phyloP scores from a whole-genome alignment of 2,797 vertebrate genomes.

The Octomys mimax region DNA sequence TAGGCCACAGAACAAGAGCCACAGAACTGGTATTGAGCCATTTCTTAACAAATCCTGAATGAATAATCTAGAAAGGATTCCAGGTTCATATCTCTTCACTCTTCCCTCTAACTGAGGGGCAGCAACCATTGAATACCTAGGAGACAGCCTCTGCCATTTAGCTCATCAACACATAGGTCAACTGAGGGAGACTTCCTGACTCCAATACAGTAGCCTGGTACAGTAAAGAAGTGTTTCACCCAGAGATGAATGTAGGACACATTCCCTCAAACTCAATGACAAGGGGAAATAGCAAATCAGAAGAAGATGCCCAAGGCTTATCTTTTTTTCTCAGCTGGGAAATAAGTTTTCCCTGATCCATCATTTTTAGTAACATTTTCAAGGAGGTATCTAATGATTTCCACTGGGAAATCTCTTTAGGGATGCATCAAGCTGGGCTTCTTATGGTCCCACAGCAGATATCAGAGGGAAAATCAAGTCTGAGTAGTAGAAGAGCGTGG shows the following conservation, averaged over 20 bases:
- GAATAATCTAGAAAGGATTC: background rate
- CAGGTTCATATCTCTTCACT: background rate
- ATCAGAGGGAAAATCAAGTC: background rate
- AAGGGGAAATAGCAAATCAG: background rate
- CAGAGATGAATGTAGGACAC: background rate
- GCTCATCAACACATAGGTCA: background rate
- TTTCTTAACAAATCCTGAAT: background rate
- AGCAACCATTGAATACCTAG: background rate
- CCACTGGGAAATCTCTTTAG: background rate
- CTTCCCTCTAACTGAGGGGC: background rate
- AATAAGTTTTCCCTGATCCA: background rate
- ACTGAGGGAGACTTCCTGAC: background rate
- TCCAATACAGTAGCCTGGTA: background rate
- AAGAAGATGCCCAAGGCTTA: background rate
- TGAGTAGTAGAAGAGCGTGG: background rate
- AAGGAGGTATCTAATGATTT: slow-evolving; percentile 6
- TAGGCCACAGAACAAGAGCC: background rate
- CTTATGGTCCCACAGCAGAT: background rate
- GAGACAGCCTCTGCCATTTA: background rate
- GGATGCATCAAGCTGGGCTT: background rate
- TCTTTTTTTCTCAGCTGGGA: background rate
- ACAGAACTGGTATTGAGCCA: background rate
- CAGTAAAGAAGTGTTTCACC: background rate
- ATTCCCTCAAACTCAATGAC: background rate
- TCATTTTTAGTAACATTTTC: background rate